phyloP scores from a whole-genome alignment of 2,888 invertebrate genomes.

The Pandemis corylana region DNA sequence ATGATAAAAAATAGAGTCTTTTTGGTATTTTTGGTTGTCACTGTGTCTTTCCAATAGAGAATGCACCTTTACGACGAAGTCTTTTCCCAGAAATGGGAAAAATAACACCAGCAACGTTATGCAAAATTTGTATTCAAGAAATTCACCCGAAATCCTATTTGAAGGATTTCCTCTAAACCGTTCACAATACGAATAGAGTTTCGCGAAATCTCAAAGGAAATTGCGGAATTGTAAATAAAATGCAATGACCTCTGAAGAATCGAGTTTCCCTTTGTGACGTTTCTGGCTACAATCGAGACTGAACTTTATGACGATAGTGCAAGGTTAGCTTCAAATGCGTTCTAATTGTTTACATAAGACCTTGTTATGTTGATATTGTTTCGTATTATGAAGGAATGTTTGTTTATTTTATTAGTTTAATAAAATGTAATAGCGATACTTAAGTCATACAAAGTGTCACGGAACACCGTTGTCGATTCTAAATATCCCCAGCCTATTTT shows the following conservation, averaged over 20 bases:
- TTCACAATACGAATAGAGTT: conserved; percentile 2
- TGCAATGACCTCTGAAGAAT: conserved; percentile 14
- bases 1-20: too few species aligned
- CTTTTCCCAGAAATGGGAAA: background rate
- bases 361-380: background rate
- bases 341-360: background rate
- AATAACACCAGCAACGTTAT: background rate
- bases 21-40: background rate
- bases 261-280: conserved; percentile 17
- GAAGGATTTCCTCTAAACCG: conserved; percentile 12
- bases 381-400: background rate
- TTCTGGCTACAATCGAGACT: background rate
- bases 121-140: background rate
- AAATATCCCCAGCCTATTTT: too few species aligned
- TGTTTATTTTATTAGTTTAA: background rate
- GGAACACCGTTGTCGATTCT: too few species aligned
- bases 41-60: background rate
- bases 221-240: conserved; percentile 14
- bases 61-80: background rate
- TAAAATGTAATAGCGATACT: too few species aligned
- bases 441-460: too few species aligned
- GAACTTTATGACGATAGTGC: background rate
- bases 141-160: conserved; percentile 4
- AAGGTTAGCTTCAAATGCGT: background rate
- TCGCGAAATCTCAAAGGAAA: conserved; percentile 5